These are phyloP conservation scores for Macrosoma leucophasiata DNA, from an alignment of 2,888 invertebrate species.

Conservation along the genomic window DNA sequence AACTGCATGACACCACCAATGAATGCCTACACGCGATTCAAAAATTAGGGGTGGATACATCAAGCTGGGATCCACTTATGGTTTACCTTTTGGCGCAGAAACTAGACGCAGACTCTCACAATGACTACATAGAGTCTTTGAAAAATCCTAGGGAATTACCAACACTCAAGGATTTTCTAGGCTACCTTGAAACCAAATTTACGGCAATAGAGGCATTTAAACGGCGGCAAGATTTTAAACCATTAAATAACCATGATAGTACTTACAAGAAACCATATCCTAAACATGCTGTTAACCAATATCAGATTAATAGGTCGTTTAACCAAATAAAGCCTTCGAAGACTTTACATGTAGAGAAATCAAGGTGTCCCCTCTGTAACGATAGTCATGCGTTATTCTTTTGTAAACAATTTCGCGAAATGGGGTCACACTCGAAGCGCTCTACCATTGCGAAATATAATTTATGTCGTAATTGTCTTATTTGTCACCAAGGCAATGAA, in stretches of 20 bases:
- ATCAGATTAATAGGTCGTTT: no score
- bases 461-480: conserved; percentile 1
- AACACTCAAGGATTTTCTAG: conserved; percentile 9
- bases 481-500: neutral
- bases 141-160: conserved; percentile 7
- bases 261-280: neutral
- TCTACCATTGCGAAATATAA: neutral
- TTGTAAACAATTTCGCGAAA: neutral
- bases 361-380: conserved; percentile 1
- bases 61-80: conserved; percentile 13
- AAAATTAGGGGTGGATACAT: conserved; percentile 13
- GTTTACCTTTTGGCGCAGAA: conserved; percentile 14
- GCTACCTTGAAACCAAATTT: conserved; percentile 16
- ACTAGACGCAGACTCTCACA: conserved; percentile 10
- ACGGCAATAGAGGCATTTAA: conserved; percentile 6
- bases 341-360: no score
- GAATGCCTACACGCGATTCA: conserved; percentile 10
- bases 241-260: neutral
- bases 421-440: neutral
- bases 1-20: conserved; percentile 5
- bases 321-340: neutral
- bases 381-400: conserved; percentile 1
- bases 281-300: no score
- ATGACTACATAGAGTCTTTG: conserved; percentile 9
- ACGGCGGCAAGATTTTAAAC: conserved; percentile 3